Evolutionary conservation across 2,888 invertebrate species (phyloP), one percentile per base, ranked within the genome.

Genomic region (Caenorhabditis plicata): DNA sequence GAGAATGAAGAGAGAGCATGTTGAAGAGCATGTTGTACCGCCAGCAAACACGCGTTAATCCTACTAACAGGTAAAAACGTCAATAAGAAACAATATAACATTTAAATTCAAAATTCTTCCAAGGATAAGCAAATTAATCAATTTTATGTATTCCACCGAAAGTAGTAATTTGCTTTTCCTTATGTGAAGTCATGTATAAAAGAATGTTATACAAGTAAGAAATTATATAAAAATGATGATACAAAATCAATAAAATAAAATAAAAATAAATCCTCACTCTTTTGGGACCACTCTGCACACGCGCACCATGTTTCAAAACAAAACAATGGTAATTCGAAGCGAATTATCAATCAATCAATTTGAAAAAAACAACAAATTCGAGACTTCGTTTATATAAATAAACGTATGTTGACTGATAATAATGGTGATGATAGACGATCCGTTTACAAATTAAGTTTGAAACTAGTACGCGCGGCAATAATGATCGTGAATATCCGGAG

Each of bases 241-340:
- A 33, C 15, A 56, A 45, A 31, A 3, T 50, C 8, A 27, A 32
- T n/a, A 39, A 41, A 23, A 38, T 49, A 43, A 43, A 42, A 57
- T 54, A 47, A 26, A 43, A 61, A 53, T 39, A 68, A 70, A 53
- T 52, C 42, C 74, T 70, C 68, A 74, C 74, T 74, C 74, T 67
- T 70, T 71, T 27, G 74, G 74, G 40, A 73, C 62, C 47, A 74
- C 74, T 46, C 74, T 68, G 56, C 60, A 51, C 45, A 71, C 72
- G 55, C 74, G 73, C 23, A 72, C 72, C 74, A 74, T 74, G 9
- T 19, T 56, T 57, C n/a, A n/a, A n/a, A n/a, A n/a, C n/a, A n/a
- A n/a, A n/a, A n/a, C n/a, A n/a, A n/a, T n/a, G n/a, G n/a, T n/a
- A n/a, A n/a, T n/a, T n/a, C n/a, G n/a, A n/a, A n/a, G n/a, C n/a